Percentiles rank a stretch among this genome's conserved stretches.
phyloP scores from a whole-genome alignment of 2,888 invertebrate genomes.

The Orgyia antiqua region DNA sequence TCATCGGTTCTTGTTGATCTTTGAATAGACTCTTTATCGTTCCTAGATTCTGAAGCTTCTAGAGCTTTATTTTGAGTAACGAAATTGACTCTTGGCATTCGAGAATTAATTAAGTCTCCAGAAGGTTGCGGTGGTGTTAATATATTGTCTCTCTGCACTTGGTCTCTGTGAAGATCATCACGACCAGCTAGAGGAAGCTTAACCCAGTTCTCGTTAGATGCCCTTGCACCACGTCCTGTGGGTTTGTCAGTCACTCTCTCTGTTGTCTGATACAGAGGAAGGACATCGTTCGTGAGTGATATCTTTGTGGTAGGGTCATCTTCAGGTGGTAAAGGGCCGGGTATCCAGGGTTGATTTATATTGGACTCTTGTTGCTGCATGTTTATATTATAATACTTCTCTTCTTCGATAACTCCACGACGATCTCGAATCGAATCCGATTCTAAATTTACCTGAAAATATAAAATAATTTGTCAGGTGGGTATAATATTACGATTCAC shows the following conservation, averaged over 20 bases:
- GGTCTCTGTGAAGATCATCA: slow-evolving; percentile 34
- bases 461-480: no score
- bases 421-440: slow-evolving; percentile 49
- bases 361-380: slow-evolving; percentile 42
- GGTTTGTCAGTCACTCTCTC: slow-evolving; percentile 71
- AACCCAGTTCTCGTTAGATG: slow-evolving; percentile 80
- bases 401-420: slow-evolving; percentile 70
- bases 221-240: slow-evolving; percentile 78
- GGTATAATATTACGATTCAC: no score
- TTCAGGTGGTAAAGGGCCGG: slow-evolving; percentile 54
- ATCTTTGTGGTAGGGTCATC: slow-evolving; percentile 65
- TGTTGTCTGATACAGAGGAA: slow-evolving; percentile 57
- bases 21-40: slow-evolving; percentile 69
- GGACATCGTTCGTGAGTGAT: slow-evolving; percentile 54
- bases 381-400: slow-evolving; percentile 60
- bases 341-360: slow-evolving; percentile 58
- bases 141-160: slow-evolving; percentile 39
- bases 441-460: slow-evolving; percentile 40
- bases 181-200: slow-evolving; percentile 74
- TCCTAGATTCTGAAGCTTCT: slow-evolving; percentile 69
- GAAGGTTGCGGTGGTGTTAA: slow-evolving; percentile 73
- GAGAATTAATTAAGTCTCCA: slow-evolving; percentile 74
- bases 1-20: slow-evolving; percentile 60
- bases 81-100: slow-evolving; percentile 82
- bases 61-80: slow-evolving; percentile 80